These are phyloP conservation scores for Tetranychus urticae DNA, from an alignment of 1,140 invertebrate genomes.

Conservation along the genomic window DNA sequence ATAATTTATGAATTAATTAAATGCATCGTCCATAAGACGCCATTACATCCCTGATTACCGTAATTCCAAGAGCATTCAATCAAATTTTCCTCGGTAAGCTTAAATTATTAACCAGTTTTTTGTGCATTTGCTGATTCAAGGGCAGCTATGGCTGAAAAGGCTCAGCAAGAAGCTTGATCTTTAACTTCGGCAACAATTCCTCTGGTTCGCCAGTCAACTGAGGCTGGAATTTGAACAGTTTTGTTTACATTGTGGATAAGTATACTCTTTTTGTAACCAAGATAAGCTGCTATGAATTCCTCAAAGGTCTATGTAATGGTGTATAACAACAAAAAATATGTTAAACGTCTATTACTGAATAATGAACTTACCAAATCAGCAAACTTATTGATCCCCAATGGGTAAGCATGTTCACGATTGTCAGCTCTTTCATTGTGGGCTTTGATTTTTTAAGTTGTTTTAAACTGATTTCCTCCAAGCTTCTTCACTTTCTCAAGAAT, in stretches of 20 bases:
- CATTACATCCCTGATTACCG: conserved; percentile 86
- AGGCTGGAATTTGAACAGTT: conserved; percentile 24
- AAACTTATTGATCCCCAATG: background rate
- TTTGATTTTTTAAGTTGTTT: no score
- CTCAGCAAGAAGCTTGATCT: conserved; percentile 48
- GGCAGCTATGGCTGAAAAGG: conserved; percentile 72
- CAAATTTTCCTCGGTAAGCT: conserved; percentile 88
- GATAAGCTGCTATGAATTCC: conserved; percentile 11
- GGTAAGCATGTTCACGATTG: no score
- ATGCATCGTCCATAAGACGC: conserved; percentile 78
- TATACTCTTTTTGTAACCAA: background rate
- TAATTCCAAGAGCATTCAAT: conserved; percentile 60
- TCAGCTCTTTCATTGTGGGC: no score
- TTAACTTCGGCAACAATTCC: conserved; percentile 42
- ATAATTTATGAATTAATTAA: no score
- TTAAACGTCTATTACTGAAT: background rate
- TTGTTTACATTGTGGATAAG: background rate
- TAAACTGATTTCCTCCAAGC: no score
- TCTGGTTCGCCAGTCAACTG: conserved; percentile 26
- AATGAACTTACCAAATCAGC: background rate
- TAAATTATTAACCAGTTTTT: conserved; percentile 52
- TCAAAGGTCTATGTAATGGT: background rate
- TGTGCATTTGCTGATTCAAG: conserved; percentile 88
- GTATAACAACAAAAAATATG: background rate
- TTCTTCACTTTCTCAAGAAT: no score